Conservation (phyloP, 2,113 vertebrate species). For the Climacteris rufus region DNA sequence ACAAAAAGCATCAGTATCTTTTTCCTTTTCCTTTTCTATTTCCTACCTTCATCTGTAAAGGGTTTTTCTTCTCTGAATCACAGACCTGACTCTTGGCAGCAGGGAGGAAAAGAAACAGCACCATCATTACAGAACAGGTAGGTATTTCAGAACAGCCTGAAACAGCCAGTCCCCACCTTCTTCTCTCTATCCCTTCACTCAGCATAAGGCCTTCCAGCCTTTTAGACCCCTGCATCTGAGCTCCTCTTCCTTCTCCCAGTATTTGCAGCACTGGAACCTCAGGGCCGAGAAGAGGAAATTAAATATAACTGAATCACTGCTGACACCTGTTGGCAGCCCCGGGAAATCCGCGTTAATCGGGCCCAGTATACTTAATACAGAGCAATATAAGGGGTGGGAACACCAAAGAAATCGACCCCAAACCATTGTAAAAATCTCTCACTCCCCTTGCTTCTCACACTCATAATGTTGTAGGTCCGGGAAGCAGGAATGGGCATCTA, state of each 20-base stretch:
- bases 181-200: background rate
- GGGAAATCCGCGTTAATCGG: background rate
- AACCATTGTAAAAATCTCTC: background rate
- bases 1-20: background rate
- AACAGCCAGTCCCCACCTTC: background rate
- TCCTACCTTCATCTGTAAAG: background rate
- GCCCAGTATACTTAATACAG: no score
- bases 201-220: background rate
- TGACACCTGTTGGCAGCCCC: background rate
- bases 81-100: background rate
- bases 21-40: background rate
- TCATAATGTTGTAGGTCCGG: fast-evolving
- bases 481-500: background rate
- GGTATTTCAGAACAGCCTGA: fast-evolving
- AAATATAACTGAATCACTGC: background rate
- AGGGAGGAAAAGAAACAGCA: background rate
- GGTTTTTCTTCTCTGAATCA: background rate
- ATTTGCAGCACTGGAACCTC: background rate
- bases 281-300: background rate
- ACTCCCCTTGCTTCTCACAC: background rate
- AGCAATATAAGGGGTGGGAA: fast-evolving
- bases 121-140: fast-evolving
- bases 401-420: no score
- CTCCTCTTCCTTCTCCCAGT: fast-evolving
- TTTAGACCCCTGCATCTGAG: background rate